These are phyloP conservation scores for Stramonita haemastoma DNA, from an alignment of 2,888 invertebrate species.

Conservation along the genomic window DNA sequence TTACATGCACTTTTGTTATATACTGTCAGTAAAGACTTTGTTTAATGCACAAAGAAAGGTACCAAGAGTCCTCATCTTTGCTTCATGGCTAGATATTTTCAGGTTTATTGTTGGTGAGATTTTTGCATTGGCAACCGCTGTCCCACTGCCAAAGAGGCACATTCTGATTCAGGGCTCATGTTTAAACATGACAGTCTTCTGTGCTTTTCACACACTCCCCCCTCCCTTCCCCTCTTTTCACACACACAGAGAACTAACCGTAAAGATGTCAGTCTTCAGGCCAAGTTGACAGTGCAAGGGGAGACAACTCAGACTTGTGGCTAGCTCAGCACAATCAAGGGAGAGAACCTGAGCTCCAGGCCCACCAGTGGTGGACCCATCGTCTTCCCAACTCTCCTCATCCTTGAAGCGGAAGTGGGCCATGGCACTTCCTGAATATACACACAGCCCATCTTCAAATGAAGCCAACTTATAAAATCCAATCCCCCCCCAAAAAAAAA, in stretches of 20 bases:
- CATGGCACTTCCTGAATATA: constrained; percentile 52
- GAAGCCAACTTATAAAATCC: background rate
- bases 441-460: background rate
- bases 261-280: constrained; percentile 53
- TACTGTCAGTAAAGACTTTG: too few species aligned
- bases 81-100: too few species aligned
- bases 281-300: constrained; percentile 59
- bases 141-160: too few species aligned
- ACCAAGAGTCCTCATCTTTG: too few species aligned
- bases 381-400: constrained; percentile 60
- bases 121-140: too few species aligned
- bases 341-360: constrained; percentile 43
- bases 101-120: too few species aligned
- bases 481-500: too few species aligned
- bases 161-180: too few species aligned
- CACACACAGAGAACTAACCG: constrained; percentile 51
- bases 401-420: constrained; percentile 64
- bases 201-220: too few species aligned
- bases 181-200: too few species aligned
- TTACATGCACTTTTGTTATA: too few species aligned
- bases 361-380: constrained; percentile 29
- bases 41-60: too few species aligned
- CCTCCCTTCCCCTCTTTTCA: background rate
- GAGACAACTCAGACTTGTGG: constrained; percentile 54
- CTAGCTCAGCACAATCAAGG: constrained; percentile 55